These are phyloP conservation scores for Rhyacichthys aspro DNA, from an alignment of 2,797 vertebrate genomes.

Conservation along the genomic window DNA sequence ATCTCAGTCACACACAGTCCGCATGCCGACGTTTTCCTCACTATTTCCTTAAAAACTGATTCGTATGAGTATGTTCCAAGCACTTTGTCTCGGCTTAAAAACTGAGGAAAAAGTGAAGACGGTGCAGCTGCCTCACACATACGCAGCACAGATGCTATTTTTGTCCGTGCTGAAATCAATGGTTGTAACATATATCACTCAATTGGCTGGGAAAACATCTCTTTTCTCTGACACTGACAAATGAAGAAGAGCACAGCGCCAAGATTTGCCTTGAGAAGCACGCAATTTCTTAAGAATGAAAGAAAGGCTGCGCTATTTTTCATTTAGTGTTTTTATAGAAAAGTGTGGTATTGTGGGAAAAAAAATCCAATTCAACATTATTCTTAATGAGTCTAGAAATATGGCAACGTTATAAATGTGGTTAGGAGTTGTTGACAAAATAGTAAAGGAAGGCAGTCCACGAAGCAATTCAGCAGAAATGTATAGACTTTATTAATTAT, in stretches of 20 bases:
- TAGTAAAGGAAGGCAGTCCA: too few species aligned
- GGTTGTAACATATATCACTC: slow-evolving; percentile 67
- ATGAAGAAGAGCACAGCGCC: slow-evolving; percentile 73
- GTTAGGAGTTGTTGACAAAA: too few species aligned
- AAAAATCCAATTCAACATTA: too few species aligned
- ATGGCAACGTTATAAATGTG: too few species aligned
- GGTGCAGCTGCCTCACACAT: slow-evolving; percentile 14
- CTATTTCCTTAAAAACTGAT: slow-evolving; percentile 54
- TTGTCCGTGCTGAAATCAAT: slow-evolving; percentile 58
- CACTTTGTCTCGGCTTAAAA: slow-evolving; percentile 41
- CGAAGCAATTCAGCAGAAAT: too few species aligned
- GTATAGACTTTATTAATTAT: too few species aligned
- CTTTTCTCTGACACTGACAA: slow-evolving; percentile 68
- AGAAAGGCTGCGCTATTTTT: background rate
- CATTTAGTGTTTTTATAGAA: background rate
- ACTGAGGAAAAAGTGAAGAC: slow-evolving; percentile 23
- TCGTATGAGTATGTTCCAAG: slow-evolving; percentile 58
- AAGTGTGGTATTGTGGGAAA: too few species aligned
- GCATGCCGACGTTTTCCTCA: slow-evolving; percentile 24
- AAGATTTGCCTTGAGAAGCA: slow-evolving; percentile 47
- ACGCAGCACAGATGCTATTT: slow-evolving; percentile 43
- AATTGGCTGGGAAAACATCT: slow-evolving; percentile 67
- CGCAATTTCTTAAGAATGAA: slow-evolving; percentile 13
- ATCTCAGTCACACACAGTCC: slow-evolving; percentile 34
- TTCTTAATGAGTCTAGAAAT: background rate